Evolutionary conservation across 2,888 invertebrate species (phyloP).

Genomic region (Pterostichus niger): DNA sequence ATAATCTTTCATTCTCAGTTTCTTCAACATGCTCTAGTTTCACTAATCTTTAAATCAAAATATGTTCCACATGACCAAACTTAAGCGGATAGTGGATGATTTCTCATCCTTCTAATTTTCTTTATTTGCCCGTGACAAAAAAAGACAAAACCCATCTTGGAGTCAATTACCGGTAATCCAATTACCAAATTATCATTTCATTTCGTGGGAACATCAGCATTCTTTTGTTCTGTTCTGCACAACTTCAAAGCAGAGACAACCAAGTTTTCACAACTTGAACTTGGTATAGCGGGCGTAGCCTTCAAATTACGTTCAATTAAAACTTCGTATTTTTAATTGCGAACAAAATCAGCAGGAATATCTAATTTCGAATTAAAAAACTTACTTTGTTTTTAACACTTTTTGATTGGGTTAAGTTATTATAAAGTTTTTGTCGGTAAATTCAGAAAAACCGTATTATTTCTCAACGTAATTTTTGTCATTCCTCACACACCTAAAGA

Average conservation of each 20-base stretch:
- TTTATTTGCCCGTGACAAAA: constrained; percentile 2
- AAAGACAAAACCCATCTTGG: neutral
- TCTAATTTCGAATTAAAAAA: constrained; percentile 43
- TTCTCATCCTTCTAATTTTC: constrained; percentile 24
- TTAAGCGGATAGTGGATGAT: neutral
- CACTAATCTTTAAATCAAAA: no score
- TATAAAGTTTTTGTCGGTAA: no score
- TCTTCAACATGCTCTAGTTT: no score
- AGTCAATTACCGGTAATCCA: constrained; percentile 39
- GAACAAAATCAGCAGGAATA: constrained; percentile 24
- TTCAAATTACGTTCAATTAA: constrained; percentile 51
- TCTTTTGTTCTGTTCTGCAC: constrained; percentile 5
- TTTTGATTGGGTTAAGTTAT: neutral
- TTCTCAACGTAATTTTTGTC: no score
- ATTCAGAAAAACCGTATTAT: no score
- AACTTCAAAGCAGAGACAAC: constrained; percentile 21
- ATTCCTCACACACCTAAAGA: no score
- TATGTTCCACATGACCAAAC: no score
- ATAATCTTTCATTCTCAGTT: no score
- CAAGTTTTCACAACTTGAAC: constrained; percentile 4
- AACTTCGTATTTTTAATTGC: constrained; percentile 52
- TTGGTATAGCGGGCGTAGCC: neutral
- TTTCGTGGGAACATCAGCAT: constrained; percentile 33
- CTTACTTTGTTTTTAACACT: constrained; percentile 43
- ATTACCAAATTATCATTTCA: constrained; percentile 41